Base-by-base conservation (phyloP, 2,797 vertebrate genomes). In the Anguilla megastoma region DNA sequence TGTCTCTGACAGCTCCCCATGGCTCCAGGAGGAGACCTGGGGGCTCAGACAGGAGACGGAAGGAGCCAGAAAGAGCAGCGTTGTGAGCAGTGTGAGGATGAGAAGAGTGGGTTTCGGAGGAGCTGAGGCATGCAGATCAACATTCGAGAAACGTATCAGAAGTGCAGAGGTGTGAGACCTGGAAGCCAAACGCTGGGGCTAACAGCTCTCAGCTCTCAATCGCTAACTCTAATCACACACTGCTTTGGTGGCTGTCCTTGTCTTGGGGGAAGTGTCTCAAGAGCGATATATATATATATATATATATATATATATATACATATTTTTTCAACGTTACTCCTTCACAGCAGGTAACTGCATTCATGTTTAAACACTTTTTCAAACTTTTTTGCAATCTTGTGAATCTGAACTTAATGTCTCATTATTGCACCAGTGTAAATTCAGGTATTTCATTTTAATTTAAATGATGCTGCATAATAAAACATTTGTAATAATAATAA, bases 121-220 rank as follows among this genome's bases (percentile, higher is more conserved):
- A 90, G 92, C 87, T 76, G 88, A 91, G 90, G 90, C 50, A 89
- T 89, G 79, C 80, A 50, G 24, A 87, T 87, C 36, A 63, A 85
- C 52, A 45, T 79, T 21, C 41, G 87, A 83, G 91, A 86, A 92
- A 92, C 91, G 93, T 88, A 90, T 91, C 87, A 87, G 6, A 91
- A 91, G 90, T 88, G 89, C 91, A 91, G 90, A 93, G 88, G 87
- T 85, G 54, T 85, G 91, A 90, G 91, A 92, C 90, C 90, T 69
- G 89, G 91, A 89, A 90, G 84, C 89, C 89, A n/a, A 0, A 48
- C 88, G 90, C 92, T 89, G 87, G 92, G 91, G 93, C 92, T 91
- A 90, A 90, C 85, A 83, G 86, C 8, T 89, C 8, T 27, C 89
- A 91, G 91, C 89, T 90, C 88, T 90, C 83, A n/a, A 24, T 56